These are phyloP conservation scores for Parnassius orleans DNA, from an alignment of 2,888 invertebrate species.

Conservation along the genomic window DNA sequence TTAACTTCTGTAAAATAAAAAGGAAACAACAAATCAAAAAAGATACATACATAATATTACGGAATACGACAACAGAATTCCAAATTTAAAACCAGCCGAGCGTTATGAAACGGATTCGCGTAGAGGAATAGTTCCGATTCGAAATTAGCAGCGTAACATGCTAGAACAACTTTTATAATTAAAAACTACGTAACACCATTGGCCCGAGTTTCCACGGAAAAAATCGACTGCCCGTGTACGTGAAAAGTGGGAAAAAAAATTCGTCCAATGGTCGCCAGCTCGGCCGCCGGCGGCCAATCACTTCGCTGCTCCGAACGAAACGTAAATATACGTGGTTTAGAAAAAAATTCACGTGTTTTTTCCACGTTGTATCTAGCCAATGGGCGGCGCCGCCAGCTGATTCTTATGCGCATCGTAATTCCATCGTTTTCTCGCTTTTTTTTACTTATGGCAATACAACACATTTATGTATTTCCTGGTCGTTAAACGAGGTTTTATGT, in stretches of 20 bases:
- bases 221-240: conserved; percentile 65
- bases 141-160: conserved; percentile 41
- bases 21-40: conserved; percentile 35
- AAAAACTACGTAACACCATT: conserved; percentile 69
- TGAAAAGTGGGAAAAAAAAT: conserved; percentile 74
- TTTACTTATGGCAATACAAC: conserved; percentile 34
- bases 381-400: conserved; percentile 47
- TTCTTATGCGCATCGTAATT: conserved; percentile 66
- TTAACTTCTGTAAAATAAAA: conserved; percentile 5
- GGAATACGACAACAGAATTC: conserved; percentile 45
- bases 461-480: conserved; percentile 18
- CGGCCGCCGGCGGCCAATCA: conserved; percentile 57
- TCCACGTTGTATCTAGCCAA: conserved; percentile 68
- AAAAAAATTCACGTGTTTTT: conserved; percentile 76
- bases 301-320: conserved; percentile 47
- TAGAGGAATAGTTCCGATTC: conserved; percentile 38
- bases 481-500: conserved; percentile 19
- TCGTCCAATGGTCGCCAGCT: conserved; percentile 63
- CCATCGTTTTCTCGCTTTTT: conserved; percentile 45
- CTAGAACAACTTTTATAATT: conserved; percentile 69
- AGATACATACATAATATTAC: conserved; percentile 28
- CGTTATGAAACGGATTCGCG: conserved; percentile 30
- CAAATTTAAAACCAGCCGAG: conserved; percentile 45
- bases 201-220: conserved; percentile 68
- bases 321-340: conserved; percentile 76